Conservation (phyloP, 2,113 vertebrate species). For the Platichthys stellatus region DNA sequence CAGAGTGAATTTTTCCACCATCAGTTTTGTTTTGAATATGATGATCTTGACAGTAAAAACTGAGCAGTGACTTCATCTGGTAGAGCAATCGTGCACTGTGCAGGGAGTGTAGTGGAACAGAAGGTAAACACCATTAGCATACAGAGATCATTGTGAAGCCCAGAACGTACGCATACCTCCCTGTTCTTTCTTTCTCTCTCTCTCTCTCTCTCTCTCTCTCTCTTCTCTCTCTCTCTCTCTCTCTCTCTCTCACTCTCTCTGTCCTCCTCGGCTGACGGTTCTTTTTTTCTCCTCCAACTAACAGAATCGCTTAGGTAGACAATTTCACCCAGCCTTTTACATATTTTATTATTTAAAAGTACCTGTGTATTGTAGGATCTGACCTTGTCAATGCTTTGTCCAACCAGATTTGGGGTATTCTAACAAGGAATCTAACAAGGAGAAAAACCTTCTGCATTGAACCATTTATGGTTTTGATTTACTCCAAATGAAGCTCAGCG, state of each 20-base stretch:
- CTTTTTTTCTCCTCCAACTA: constrained; percentile 12
- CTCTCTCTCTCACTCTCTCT: neutral
- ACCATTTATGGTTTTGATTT: constrained; percentile 8
- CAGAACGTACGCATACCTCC: constrained; percentile 9
- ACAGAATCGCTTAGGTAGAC: constrained; percentile 33
- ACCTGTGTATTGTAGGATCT: neutral
- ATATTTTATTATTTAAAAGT: neutral
- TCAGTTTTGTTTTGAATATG: constrained; percentile 13
- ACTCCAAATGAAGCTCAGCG: neutral
- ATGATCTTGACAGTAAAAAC: constrained; percentile 1
- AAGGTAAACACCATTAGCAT: constrained; percentile 40
- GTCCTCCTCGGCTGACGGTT: neutral
- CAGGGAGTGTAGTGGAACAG: neutral
- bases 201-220: neutral
- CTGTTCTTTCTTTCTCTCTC: constrained; percentile 10
- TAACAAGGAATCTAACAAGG: neutral
- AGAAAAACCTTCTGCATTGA: neutral
- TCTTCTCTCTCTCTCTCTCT: too few species aligned
- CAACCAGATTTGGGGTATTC: neutral
- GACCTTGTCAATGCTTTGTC: constrained; percentile 19
- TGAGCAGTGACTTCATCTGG: neutral
- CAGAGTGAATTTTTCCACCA: constrained; percentile 28
- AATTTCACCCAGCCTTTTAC: constrained; percentile 22
- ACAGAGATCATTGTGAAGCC: constrained; percentile 27
- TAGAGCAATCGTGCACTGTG: constrained; percentile 7